A percentile compares a stretch with the other conserved stretches of the same genome.
phyloP scores from a whole-genome alignment of 2,888 invertebrate species.

The Tanytarsus gracilentus region DNA sequence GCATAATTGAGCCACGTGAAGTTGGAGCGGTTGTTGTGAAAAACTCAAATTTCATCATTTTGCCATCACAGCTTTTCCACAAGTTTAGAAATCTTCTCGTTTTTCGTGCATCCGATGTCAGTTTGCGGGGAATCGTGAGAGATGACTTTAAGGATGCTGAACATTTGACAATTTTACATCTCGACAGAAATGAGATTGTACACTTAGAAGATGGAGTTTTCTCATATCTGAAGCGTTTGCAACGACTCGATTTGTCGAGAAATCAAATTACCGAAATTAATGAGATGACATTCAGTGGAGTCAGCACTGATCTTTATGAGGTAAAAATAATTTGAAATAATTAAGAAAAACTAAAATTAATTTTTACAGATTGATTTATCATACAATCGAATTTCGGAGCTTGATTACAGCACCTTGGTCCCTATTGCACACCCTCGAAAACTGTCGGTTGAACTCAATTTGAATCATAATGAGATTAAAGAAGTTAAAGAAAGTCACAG shows the following conservation, averaged over 20 bases:
- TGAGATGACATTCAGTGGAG: slow-evolving; percentile 1
- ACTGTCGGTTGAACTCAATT: slow-evolving; percentile 5
- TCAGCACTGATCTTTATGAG: neutral
- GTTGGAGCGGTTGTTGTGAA: neutral
- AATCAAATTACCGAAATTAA: neutral
- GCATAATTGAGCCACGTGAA: neutral
- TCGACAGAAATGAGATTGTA: neutral
- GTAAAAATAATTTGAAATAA: too few relatives aligned
- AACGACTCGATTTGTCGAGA: neutral
- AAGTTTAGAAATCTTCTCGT: neutral
- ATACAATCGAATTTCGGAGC: neutral
- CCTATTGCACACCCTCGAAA: neutral
- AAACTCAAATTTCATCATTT: neutral
- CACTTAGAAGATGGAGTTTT: slow-evolving; percentile 2
- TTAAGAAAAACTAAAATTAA: too few relatives aligned
- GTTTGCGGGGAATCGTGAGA: neutral
- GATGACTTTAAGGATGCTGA: slow-evolving; percentile 9
- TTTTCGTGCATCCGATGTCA: neutral
- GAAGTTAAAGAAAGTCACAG: neutral
- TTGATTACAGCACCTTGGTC: neutral
- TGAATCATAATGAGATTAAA: slow-evolving; percentile 5
- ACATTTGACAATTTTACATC: neutral
- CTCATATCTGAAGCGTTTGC: neutral
- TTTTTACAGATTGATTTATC: too few relatives aligned
- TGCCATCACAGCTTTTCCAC: neutral